Base-by-base conservation (phyloP, 2,888 invertebrate genomes). In the Lasioglossum marginatum region DNA sequence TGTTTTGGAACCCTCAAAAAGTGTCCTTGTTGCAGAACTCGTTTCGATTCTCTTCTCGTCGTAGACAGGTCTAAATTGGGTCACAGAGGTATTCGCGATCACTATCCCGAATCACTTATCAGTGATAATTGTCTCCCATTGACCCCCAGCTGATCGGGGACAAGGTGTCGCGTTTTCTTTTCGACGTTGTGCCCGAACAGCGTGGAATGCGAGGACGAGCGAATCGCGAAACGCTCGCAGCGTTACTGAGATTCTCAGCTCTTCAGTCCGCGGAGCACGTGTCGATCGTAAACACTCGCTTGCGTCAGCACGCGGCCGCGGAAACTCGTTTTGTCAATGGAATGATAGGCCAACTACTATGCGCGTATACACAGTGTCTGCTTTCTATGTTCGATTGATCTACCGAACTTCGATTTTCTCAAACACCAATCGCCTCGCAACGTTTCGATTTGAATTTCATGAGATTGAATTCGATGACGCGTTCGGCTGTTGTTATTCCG, bases 231-330 rank as follows among this genome's bases (percentile, higher is more conserved):
- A 40, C 81, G 77, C 31, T 83, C 82, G 77, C 48, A 68, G 23
- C 66, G 70, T 78, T 82, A 89, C 88, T 85, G 84, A 37, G 40
- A 71, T 27, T 19, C 10, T 45, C n/a, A 14, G 79, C 73, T 48
- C 71, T 82, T 80, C 76, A 52, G 66, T 84, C 74, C 57, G 86
- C 77, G 79, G 48, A 80, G 79, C 89, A 88, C 88, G 90, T 88
- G 89, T 80, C 52, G 81, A 27, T 75, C 82, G 90, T 89, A 88
- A 89, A 89, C 89, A 83, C 77, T 60, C 57, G 73, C 81, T 89
- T 86, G 83, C 86, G 86, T 89, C 86, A 86, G 68, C 68, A 27
- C 45, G 78, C 52, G 31, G 52, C 52, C 86, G 66, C 34, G 81
- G 78, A 82, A 87, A 89, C 83, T 79, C 74, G 84, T 86, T 82